Evolutionary conservation across 2,797 vertebrate species (phyloP), one percentile per base, ranked within the genome.

Genomic region (Silurus aristotelis): DNA sequence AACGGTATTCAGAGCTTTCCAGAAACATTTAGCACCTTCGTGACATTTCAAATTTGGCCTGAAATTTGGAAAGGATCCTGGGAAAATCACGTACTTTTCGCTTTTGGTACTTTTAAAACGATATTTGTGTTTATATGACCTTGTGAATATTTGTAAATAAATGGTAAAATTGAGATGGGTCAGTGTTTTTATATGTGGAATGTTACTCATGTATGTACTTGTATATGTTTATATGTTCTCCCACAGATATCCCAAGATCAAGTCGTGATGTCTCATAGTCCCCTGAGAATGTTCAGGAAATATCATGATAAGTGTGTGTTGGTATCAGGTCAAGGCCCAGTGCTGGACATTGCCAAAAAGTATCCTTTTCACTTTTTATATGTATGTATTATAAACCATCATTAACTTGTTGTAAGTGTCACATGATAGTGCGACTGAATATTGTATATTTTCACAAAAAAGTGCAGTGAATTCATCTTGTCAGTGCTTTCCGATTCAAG

Each of bases 241-340:
- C 46, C n/a, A 27, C 91, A 98, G 97, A 93, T 98, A 75, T 90
- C 93, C 0, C 95, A 96, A 27, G 95, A 97, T 58, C 97, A 97
- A 64, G 96, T 98, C 64, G 92, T 98, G 92, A 95, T 98, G 91
- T 97, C 97, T 0, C 95, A 98, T 92, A 97, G 96, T 90, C 97
- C 97, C 85, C 91, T 98, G 88, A 90, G 87, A 63, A 96, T 96
- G 93, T 94, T 97, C 91, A 96, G 90, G 84, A 93, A 86, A 72
- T 97, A 95, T 13, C 97, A 97, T 79, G 91, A 97, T 56, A 97
- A 97, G 88, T 95, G 95, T 87, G 95, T 97, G 6, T 91, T 98
- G 80, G 96, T 97, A 0, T 97, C 96, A 0, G 97, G 97, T 84
- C 97, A 98, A 91, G 97, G 97, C 19, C 97, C 97, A 0, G 91